A percentile compares a stretch with the other conserved stretches of the same genome.
phyloP scores from a whole-genome alignment of 2,797 vertebrate species.

The Threskiornis aethiopicus region DNA sequence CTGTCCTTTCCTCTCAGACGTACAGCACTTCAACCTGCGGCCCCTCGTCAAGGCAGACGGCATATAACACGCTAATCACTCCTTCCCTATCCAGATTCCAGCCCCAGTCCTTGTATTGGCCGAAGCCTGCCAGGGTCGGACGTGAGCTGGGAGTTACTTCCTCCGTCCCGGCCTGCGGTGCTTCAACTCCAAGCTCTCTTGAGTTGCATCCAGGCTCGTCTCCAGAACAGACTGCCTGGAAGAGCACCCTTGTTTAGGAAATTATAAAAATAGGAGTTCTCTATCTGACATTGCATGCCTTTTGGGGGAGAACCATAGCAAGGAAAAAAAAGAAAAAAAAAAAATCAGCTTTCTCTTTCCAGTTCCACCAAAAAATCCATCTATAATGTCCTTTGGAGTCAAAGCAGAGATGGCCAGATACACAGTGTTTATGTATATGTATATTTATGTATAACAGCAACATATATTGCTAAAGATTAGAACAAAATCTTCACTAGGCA shows the following conservation, averaged over 20 bases:
- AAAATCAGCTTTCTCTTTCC: not conserved
- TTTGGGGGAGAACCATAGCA: not conserved
- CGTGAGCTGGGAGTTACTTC: not conserved
- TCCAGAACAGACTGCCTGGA: not conserved
- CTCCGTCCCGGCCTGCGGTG: not conserved
- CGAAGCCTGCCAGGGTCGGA: not conserved
- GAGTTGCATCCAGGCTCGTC: not conserved
- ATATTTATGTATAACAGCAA: not conserved
- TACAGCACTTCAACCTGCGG: not conserved
- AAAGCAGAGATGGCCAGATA: not conserved
- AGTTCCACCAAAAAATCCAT: not conserved
- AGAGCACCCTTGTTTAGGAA: not conserved
- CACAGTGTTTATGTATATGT: not conserved
- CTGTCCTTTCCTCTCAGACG: not conserved
- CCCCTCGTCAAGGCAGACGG: not conserved
- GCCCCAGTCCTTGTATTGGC: not conserved
- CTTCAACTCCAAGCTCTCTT: not conserved
- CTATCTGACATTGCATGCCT: not conserved
- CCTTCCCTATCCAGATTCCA: not conserved
- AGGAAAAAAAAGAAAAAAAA: not conserved
- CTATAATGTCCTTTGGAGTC: not conserved
- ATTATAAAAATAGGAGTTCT: not conserved
- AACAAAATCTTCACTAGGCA: not conserved
- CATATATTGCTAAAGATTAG: not conserved
- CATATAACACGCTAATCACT: fast-evolving